Conservation (phyloP, 1,140 invertebrate species). For the Meloidogyne hapla region DNA sequence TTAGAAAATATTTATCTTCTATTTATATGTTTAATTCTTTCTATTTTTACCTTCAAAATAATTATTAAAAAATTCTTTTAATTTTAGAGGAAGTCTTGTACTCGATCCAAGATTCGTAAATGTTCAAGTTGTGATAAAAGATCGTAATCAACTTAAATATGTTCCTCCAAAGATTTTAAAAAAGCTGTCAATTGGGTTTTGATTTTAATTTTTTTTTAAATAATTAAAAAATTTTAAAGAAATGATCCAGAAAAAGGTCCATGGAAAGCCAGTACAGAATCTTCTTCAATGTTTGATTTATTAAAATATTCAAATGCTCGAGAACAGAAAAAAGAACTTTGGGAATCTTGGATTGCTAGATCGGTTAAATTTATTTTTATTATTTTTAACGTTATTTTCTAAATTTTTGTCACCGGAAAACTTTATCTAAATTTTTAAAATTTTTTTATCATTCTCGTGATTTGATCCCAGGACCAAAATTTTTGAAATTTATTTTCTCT, state of each 20-base stretch:
- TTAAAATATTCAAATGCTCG: constrained; percentile 59
- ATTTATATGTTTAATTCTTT: too few species aligned
- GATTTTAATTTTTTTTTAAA: background rate
- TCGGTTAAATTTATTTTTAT: too few species aligned
- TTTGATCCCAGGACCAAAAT: too few species aligned
- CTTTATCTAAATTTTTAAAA: too few species aligned
- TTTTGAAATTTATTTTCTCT: too few species aligned
- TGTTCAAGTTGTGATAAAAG: constrained; percentile 10
- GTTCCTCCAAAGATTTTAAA: constrained; percentile 59
- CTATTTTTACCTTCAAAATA: too few species aligned
- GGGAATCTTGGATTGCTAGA: constrained; percentile 38
- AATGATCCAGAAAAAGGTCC: constrained; percentile 53
- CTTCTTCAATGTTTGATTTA: constrained; percentile 52
- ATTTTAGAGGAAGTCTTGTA: background rate
- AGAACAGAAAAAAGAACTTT: constrained; percentile 34
- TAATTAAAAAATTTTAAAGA: constrained; percentile 39
- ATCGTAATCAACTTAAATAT: constrained; percentile 41
- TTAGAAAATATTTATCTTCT: too few species aligned
- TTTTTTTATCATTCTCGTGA: too few species aligned
- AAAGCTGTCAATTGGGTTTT: constrained; percentile 47
- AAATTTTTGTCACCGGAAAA: too few species aligned
- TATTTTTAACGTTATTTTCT: too few species aligned
- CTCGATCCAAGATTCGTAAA: background rate
- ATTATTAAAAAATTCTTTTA: background rate
- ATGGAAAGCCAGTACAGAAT: constrained; percentile 53